Percentiles rank a stretch among this genome's conserved stretches.
phyloP scores from a whole-genome alignment of 2,888 invertebrate genomes.

The Thera britannica region DNA sequence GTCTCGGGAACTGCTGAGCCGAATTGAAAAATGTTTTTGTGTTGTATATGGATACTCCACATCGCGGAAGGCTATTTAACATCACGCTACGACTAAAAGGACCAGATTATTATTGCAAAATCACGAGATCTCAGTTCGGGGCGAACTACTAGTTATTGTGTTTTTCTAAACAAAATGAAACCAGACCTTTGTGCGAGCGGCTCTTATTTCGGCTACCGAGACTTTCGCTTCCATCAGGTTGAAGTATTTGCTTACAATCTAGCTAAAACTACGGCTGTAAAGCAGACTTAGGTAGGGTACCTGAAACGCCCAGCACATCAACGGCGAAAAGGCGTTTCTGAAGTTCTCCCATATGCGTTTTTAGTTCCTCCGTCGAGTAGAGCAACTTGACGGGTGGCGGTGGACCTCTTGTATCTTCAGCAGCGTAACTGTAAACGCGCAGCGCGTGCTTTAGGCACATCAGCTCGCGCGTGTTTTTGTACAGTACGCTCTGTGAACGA shows the following conservation, averaged over 20 bases:
- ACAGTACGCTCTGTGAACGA: conserved; percentile 40
- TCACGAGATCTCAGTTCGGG: too few relatives aligned
- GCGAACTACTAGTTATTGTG: too few relatives aligned
- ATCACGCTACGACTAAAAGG: too few relatives aligned
- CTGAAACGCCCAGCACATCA: neutral
- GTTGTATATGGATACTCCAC: too few relatives aligned
- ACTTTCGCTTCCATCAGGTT: too few relatives aligned
- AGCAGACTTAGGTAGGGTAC: neutral
- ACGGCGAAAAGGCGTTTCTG: neutral
- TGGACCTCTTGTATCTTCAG: neutral
- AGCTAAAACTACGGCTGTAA: neutral
- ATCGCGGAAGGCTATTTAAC: too few relatives aligned
- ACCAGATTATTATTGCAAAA: too few relatives aligned
- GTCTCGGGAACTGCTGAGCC: too few relatives aligned
- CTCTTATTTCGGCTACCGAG: too few relatives aligned
- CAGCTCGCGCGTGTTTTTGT: conserved; percentile 26
- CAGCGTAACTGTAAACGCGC: conserved; percentile 28
- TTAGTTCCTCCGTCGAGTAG: conserved; percentile 9
- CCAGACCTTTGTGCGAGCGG: too few relatives aligned
- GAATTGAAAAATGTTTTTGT: too few relatives aligned
- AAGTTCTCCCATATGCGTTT: neutral
- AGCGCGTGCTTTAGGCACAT: conserved; percentile 58
- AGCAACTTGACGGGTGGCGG: conserved; percentile 18
- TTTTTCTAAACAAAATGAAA: too few relatives aligned
- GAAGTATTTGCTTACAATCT: neutral